Evolutionary conservation across 2,797 vertebrate species (phyloP), one percentile per base, ranked within the genome.

Genomic region (Hephaestus fuliginosus): DNA sequence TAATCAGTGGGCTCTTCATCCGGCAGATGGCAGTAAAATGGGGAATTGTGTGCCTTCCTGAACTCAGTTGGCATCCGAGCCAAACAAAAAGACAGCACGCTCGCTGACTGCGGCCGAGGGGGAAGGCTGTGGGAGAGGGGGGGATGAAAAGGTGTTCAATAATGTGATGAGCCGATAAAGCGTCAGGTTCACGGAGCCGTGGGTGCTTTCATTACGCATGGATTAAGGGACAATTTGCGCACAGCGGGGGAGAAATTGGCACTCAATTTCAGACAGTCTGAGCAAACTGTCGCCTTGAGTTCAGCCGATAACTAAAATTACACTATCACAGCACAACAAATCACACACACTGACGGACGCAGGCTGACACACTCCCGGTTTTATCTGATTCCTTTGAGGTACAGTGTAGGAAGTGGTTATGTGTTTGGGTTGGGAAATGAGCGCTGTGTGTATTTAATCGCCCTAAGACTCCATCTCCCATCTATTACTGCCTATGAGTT

Each of bases 1-100:
- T 95, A 94, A 95, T 92, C 92, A 80, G 83, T 80, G 39, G 76
- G 82, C 84, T 89, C 88, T 89, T 90, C 92, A 90, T 93, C 95
- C 95, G 93, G 94, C 93, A 96, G 95, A 94, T 95, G 95, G 95
- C 94, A 88, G 92, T 93, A 94, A 25, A 25, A 25, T 91, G 81
- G 89, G 88, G 86, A 85, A 90, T 85, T 91, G 86, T 89, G 85
- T 65, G 78, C 80, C 72, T 85, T 81, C 82, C 69, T 90, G 89
- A 91, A 92, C 89, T 85, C 88, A 85, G 84, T 78, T 94, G 93
- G 88, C 90, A 81, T 56, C 66, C 20, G 64, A 78, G 74, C 85
- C 80, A 82, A 90, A 91, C 79, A 88, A 87, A 91, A 90, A 89
- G 68, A 82, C 74, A 76, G 53, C 60, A 81, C 63, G 80, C 70